phyloP scores from a whole-genome alignment of 2,888 invertebrate genomes.

The Amphipoea lucens region DNA sequence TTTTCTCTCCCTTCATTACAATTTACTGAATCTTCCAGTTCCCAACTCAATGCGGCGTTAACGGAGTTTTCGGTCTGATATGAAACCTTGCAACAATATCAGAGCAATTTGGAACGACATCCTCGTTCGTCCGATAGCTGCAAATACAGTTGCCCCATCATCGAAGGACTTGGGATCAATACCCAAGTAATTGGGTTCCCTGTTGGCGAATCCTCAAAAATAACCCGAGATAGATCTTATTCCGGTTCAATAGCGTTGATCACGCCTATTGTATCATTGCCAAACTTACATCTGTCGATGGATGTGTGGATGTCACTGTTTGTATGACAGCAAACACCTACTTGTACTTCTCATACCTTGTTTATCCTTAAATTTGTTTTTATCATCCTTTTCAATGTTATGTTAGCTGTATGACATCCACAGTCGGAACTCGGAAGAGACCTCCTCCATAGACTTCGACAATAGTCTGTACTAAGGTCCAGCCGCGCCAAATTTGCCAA shows the following conservation, averaged over 20 bases:
- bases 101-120: background rate
- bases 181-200: conserved; percentile 41
- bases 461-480: background rate
- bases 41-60: background rate
- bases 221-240: conserved; percentile 30
- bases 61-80: background rate
- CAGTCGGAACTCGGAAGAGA: background rate
- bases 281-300: conserved; percentile 28
- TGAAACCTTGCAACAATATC: background rate
- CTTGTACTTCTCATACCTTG: background rate
- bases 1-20: background rate
- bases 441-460: too few species aligned
- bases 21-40: background rate
- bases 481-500: too few species aligned
- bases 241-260: conserved; percentile 43
- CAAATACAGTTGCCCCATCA: conserved; percentile 31
- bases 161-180: conserved; percentile 33
- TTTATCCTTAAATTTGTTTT: background rate
- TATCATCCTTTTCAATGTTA: background rate
- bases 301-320: background rate
- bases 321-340: background rate
- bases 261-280: conserved; percentile 44
- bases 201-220: conserved; percentile 46
- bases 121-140: background rate
- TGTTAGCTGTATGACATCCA: background rate